Evolutionary conservation across 2,113 vertebrate genomes (phyloP).

Genomic region (Otocyon megalotis): DNA sequence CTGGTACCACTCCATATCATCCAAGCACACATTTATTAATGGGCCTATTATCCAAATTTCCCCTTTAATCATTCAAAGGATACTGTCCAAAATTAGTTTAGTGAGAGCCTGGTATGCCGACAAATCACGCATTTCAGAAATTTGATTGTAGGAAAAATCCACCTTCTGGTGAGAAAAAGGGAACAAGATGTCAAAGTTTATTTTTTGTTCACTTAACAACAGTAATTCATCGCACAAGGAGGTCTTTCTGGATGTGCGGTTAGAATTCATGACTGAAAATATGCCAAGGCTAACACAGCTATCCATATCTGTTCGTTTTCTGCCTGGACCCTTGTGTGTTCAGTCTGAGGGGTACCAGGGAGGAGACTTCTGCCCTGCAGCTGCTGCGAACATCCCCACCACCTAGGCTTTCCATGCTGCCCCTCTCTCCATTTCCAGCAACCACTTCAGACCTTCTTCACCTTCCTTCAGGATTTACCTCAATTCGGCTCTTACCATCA

Average conservation of each 20-base stretch:
- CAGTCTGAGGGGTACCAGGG: rapidly evolving
- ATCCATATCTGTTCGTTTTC: not conserved
- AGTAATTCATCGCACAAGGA: not conserved
- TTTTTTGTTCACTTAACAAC: not conserved
- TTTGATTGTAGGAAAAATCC: constrained; percentile 93
- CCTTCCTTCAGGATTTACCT: not conserved
- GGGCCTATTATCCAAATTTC: not conserved
- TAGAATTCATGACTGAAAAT: not conserved
- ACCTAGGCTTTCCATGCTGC: rapidly evolving
- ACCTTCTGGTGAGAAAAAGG: constrained; percentile 89
- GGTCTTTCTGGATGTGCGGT: not conserved
- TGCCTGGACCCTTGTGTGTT: not conserved
- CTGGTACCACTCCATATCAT: not conserved
- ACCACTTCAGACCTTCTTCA: not conserved
- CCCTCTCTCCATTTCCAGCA: not conserved
- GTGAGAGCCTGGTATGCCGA: constrained; percentile 88
- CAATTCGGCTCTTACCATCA: not conserved
- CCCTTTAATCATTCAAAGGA: constrained; percentile 88
- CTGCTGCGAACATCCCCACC: rapidly evolving
- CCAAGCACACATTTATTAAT: not conserved
- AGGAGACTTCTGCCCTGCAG: not conserved
- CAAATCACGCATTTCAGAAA: constrained; percentile 93
- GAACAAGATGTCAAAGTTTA: not conserved
- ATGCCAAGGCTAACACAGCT: not conserved
- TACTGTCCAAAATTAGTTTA: constrained; percentile 94